phyloP scores from a whole-genome alignment of 2,797 vertebrate species.

The Eulemur coronatus region DNA sequence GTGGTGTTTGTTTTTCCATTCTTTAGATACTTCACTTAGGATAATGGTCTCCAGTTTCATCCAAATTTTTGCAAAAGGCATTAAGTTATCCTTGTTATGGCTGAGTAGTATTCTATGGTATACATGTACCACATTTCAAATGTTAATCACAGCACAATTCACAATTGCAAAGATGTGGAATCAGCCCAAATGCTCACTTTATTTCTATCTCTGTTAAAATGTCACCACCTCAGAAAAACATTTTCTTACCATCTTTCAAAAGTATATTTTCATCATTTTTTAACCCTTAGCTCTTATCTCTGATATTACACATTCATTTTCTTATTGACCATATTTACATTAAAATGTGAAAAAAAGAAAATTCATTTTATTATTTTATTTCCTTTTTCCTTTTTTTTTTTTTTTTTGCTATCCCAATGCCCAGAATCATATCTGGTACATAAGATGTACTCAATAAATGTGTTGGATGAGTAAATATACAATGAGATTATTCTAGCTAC shows the following conservation, averaged over 20 bases:
- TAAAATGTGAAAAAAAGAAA: neutral
- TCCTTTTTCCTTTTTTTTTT: neutral
- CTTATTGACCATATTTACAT: neutral
- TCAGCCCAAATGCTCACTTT: neutral
- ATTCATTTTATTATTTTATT: neutral
- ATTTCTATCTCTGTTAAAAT: neutral
- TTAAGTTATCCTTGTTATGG: too few relatives aligned
- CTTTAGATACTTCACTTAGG: too few relatives aligned
- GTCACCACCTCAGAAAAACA: neutral
- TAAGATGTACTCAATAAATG: neutral
- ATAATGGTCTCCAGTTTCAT: too few relatives aligned
- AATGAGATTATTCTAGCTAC: neutral
- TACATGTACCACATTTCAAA: too few relatives aligned
- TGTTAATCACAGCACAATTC: too few relatives aligned
- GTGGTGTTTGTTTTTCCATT: too few relatives aligned
- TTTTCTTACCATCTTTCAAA: neutral
- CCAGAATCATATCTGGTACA: neutral
- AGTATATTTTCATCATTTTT: neutral
- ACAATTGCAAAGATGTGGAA: too few relatives aligned
- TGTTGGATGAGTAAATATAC: neutral
- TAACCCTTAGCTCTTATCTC: neutral
- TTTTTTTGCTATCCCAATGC: neutral
- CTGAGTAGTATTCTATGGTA: too few relatives aligned
- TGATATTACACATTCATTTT: neutral
- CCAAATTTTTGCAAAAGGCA: too few relatives aligned